These are phyloP conservation scores for Abrostola tripartita DNA, from an alignment of 2,888 invertebrate genomes.

Conservation along the genomic window DNA sequence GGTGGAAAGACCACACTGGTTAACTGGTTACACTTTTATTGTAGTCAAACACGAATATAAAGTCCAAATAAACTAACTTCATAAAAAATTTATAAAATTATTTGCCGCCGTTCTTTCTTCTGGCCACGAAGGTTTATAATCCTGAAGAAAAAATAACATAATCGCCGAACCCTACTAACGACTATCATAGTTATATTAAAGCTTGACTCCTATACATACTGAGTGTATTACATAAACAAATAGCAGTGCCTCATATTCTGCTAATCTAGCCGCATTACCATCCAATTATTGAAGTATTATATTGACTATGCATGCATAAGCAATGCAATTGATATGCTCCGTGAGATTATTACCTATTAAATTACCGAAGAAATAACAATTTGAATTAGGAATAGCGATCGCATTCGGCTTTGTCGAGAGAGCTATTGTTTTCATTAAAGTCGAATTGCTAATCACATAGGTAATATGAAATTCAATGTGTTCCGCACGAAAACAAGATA, in stretches of 20 bases:
- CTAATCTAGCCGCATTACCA: not conserved
- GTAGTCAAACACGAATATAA: not conserved
- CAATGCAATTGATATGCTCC: conserved; percentile 20
- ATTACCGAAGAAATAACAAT: conserved; percentile 2
- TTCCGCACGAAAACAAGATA: no score
- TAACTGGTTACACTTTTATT: not conserved
- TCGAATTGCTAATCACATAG: no score
- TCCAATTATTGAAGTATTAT: conserved; percentile 8
- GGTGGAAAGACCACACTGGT: not conserved
- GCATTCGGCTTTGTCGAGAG: not conserved
- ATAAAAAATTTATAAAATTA: no score
- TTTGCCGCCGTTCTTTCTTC: no score
- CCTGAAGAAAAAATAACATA: no score
- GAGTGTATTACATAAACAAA: not conserved
- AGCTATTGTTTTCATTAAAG: not conserved
- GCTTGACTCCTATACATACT: not conserved
- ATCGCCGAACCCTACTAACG: no score
- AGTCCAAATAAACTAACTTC: not conserved
- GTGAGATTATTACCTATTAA: conserved; percentile 12
- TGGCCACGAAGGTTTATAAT: no score
- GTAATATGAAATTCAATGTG: no score
- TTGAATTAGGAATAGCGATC: conserved; percentile 3
- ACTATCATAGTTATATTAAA: not conserved
- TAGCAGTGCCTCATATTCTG: not conserved
- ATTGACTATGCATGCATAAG: not conserved